Evolutionary conservation across 2,113 vertebrate genomes (phyloP), one percentile per base, ranked within the genome.

Genomic region (Sinocyclocheilus anophthalmus): DNA sequence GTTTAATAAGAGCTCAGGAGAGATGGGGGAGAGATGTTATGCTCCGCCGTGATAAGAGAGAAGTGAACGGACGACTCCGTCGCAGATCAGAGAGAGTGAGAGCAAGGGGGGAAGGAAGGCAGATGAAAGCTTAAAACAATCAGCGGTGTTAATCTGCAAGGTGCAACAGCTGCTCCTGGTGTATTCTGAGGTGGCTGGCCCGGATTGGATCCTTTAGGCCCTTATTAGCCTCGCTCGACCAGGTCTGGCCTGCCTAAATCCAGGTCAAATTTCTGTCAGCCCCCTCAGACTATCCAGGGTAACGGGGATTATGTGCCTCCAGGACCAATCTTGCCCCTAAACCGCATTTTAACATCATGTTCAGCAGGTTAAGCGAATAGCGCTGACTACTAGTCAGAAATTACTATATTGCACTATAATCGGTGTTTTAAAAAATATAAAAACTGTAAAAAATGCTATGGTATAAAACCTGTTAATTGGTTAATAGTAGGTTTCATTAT

Each of bases 211-310:
- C 55, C 61, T 87, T 83, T 79, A 89, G 86, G 77, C 79, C 69
- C 83, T 75, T 85, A 89, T 89, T 89, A 89, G 88, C 86, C 88
- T 45, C 24, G 61, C 67, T 65, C 30, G 65, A 83, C 88, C 67
- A 61, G 69, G 78, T 50, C 83, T 85, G 63, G 70, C 42, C 13
- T 48, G n/a, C 42, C 76, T 81, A 87, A 88, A 85, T 87, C 89
- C 87, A 73, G 82, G 81, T 84, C 90, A 92, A 90, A 50, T 59
- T 84, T 50, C 50, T 72, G 48, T 7, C 69, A 30, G 69, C 22
- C 18, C 59, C 24, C 18, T 24, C 8, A 1, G 80, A 42, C n/a
- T 73, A 75, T 79, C 22, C 30, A 24, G 53, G 42, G 84, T 63
- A 48, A 86, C 3, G 20, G 2, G 50, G 67, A 86, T 73, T 81